Base-by-base conservation (phyloP, 1,140 invertebrate genomes). In the Ceratoteleas bidentatus region DNA sequence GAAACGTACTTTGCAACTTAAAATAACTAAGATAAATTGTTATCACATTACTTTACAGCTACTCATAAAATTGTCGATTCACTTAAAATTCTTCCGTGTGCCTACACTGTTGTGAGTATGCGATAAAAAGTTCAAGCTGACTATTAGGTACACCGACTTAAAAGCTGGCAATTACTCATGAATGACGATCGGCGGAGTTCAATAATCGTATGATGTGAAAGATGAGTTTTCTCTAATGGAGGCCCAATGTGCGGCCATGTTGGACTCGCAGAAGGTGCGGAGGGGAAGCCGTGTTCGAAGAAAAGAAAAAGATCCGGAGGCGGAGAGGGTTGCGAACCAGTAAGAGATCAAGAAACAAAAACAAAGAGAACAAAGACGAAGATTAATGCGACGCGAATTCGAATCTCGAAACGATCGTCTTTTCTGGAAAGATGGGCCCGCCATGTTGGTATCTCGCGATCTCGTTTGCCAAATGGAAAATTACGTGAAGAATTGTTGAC, bases 371-470 rank as follows among this genome's bases (percentile, higher is more conserved):
- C 84, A 87, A 85, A 85, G 87, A 88, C 87, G 83, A 86, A 87
- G 88, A 88, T 88, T 88, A 88, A 88, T 88, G 88, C 86, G 87
- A 88, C 86, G 88, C 85, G 87, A 88, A 89, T 88, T 88, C 84
- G 69, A 84, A 75, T 54, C 45, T 73, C 61, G 57, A 78, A 70
- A 65, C 61, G 54, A 74, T 83, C 53, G 54, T 58, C 56, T 70
- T 72, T 33, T 73, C 54, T 66, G 53, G 64, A 80, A 77, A 76
- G 85, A 79, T 73, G 73, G 56, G 11, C 70, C n/a, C 77, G 84
- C 85, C 85, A 87, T 85, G 58, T 84, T 84, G 33, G 56, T 66
- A 24, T 38, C 52, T 43, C 9, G 43, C 53, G 11, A 47, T 58
- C 34, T 33, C 47, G n/a, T 56, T 73, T 49, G 14, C 13, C 2